These are phyloP conservation scores for Labeo rohita DNA, from an alignment of 2,113 vertebrate species.

Conservation along the genomic window DNA sequence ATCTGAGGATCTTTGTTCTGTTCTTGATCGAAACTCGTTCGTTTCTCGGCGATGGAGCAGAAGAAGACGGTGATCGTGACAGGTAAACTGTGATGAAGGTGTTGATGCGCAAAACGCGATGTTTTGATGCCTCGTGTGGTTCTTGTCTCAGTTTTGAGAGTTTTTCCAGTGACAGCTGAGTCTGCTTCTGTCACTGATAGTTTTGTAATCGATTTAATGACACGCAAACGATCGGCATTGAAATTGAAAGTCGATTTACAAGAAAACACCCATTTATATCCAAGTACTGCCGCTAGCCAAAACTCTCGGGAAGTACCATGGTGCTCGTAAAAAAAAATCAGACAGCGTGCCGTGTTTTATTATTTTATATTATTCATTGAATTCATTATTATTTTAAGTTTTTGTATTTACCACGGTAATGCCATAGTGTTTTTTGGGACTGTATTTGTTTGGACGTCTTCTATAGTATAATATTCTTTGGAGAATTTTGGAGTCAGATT, in stretches of 20 bases:
- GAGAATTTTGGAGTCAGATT: not conserved
- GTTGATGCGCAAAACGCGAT: no score
- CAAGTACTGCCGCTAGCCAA: not conserved
- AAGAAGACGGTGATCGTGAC: conserved; percentile 76
- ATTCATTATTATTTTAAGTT: not conserved
- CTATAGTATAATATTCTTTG: no score
- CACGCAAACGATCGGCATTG: not conserved
- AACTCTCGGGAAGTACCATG: not conserved
- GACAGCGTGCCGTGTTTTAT: not conserved
- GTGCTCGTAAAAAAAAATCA: not conserved
- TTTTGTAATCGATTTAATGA: no score
- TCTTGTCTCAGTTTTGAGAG: not conserved
- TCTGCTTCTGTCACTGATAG: not conserved
- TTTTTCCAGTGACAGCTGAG: not conserved
- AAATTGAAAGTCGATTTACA: not conserved
- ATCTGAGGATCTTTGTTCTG: not conserved
- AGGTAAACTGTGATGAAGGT: conserved; percentile 54
- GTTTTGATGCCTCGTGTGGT: not conserved
- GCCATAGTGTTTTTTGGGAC: not conserved
- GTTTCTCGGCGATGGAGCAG: conserved; percentile 61
- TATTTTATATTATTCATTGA: no score
- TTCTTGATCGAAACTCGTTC: not conserved
- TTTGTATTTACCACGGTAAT: not conserved
- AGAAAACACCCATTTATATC: not conserved
- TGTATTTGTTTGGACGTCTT: not conserved